Evolutionary conservation across 2,888 invertebrate species (phyloP), one percentile per base, ranked within the genome.

Genomic region (Muschampia plurimacula): DNA sequence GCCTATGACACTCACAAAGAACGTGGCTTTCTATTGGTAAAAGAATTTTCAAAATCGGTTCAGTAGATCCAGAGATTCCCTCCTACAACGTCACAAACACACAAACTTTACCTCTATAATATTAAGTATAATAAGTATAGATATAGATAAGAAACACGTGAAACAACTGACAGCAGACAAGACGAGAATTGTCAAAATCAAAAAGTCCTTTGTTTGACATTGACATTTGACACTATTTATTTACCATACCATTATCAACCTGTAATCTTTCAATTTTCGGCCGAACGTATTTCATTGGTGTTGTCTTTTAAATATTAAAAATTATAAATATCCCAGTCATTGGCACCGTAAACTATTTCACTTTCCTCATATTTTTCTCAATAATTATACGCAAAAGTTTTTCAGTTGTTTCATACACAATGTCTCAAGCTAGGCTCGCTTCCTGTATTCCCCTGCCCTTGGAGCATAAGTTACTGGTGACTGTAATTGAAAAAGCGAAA

Each of bases 401-500:
- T 59, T 59, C 59, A 59, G 59, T 59, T 12, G 12, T 28, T 32
- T 28, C 32, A 15, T 36, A 3, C 28, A 88, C 78, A 79, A 93
- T 93, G 93, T 86, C 91, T 77, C 93, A 92, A 84, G 86, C 89
- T 10, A 87, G 91, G 12, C 86, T 96, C 72, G 89, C 95, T 28
- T 90, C 95, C n/a, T 96, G 96, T 83, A 84, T 98, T 73, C 92
- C 96, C 5, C 79, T 97, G 75, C 97, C 97, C 1, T 84, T 98
- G 73, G 93, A 96, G 0, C 91, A 95, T 22, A 95, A 96, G 72
- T 89, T 95, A n/a, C 91, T 98, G 65, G 82, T 94, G 15, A 96
- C 96, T 76, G 89, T 97, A 44, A 95, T 96, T 1, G 95, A 96
- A 73, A 97, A 97, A 86, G 96, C 97, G 0, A 97, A 97, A 86